phyloP scores from a whole-genome alignment of 2,888 invertebrate genomes.

The Lasioglossum malachurum region DNA sequence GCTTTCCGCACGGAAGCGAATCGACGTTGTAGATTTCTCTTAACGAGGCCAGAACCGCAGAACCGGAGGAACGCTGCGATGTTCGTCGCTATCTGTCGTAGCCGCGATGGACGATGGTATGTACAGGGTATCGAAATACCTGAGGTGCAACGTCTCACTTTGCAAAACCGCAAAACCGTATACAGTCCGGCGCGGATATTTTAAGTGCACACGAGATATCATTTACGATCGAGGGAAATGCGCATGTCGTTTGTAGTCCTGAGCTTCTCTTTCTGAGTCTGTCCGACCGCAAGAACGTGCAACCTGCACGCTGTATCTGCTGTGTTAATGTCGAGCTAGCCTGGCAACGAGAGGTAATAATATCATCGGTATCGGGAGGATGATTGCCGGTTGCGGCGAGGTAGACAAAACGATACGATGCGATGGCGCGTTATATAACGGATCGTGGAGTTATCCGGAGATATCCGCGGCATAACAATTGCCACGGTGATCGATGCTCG shows the following conservation, averaged over 20 bases:
- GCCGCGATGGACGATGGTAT: background rate
- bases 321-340: background rate
- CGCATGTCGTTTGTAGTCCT: background rate
- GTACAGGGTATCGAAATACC: background rate
- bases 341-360: background rate
- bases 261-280: background rate
- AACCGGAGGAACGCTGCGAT: background rate
- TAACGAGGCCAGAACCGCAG: constrained; percentile 11
- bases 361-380: constrained; percentile 3
- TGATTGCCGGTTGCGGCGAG: constrained; percentile 8
- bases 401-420: constrained; percentile 19
- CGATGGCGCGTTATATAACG: constrained; percentile 52
- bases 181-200: background rate
- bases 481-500: constrained; percentile 5
- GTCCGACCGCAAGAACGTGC: background rate
- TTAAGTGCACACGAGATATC: constrained; percentile 10
- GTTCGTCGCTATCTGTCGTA: background rate
- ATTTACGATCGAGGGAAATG: constrained; percentile 3
- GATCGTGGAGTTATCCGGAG: constrained; percentile 20
- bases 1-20: background rate
- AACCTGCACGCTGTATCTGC: background rate
- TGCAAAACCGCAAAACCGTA: constrained; percentile 21
- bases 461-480: constrained; percentile 62
- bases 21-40: constrained; percentile 21
- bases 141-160: background rate